Evolutionary conservation across 2,888 invertebrate genomes (phyloP), one percentile per base, ranked within the genome.

Genomic region (Conchocele bisecta): DNA sequence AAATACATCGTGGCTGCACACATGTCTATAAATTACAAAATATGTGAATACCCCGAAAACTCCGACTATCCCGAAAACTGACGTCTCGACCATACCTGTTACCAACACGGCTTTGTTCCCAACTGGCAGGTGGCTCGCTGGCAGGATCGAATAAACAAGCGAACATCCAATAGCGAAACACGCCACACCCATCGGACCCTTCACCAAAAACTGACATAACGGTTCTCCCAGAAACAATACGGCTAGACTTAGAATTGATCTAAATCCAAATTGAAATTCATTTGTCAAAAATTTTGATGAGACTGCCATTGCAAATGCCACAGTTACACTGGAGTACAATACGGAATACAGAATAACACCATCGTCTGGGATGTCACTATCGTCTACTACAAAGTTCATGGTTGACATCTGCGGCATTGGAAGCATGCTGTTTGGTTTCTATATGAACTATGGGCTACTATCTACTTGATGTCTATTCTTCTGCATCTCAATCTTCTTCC

Each of bases 161-260:
- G 89, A 70, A 70, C 90, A 90, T 20, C 86, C 86, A 11, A 87
- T 57, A 20, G 88, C 86, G 81, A 90, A 89, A 22, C 86, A 75
- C 6, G 83, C 64, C 15, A 90, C 84, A 41, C 90, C 89, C 26
- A 86, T 73, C 15, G 89, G 87, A n/a, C 89, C 90, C 70, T 87
- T 87, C 24, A 90, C 82, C 44, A 90, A 75, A 61, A 90, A 87
- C 63, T 90, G 89, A 60, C 90, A 90, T 31, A 89, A 71, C 4
- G 90, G 90, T 76, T 90, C 90, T 9, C 90, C 90, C 51, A 89
- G 69, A 74, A 90, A 90, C 42, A 90, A 61, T n/a, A 88, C 83
- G 13, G 83, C 79, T 29, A 90, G 78, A 67, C 88, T 88, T 51
- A 90, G 77, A 56, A 89, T 79, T 24, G 89, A 88, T 57, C 89